Conservation (phyloP, 2,797 vertebrate species). For the Loriculus beryllinus region DNA sequence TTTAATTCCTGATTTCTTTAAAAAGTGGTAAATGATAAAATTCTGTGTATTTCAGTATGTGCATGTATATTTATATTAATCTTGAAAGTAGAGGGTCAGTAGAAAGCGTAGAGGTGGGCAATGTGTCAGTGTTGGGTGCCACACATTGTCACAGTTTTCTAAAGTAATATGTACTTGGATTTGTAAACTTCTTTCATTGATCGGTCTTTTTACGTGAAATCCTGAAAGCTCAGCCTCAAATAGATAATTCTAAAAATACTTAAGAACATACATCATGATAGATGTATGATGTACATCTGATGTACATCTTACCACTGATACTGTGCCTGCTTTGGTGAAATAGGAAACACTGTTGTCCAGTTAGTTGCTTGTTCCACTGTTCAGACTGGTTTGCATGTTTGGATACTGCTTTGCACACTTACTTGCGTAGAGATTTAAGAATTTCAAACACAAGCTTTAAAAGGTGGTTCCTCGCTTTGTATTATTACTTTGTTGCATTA, state of each 20-base stretch:
- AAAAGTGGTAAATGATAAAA: background rate
- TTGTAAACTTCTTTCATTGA: background rate
- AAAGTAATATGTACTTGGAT: background rate
- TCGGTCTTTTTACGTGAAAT: background rate
- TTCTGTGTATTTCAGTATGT: background rate
- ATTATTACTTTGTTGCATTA: background rate
- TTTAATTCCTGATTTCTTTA: background rate
- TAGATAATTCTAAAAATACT: background rate
- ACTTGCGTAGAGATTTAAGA: background rate
- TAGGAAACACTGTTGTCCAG: no score
- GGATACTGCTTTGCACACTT: background rate
- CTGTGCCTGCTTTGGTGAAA: background rate
- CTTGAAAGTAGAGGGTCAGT: background rate
- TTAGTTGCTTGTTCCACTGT: background rate
- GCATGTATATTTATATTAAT: background rate
- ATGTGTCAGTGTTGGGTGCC: background rate
- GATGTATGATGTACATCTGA: no score
- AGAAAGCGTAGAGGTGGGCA: fast-evolving
- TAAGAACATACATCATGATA: background rate
- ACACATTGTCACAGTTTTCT: background rate
- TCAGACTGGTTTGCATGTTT: background rate
- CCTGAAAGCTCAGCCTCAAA: background rate
- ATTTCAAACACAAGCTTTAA: background rate
- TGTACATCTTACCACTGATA: background rate
- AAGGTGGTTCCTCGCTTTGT: background rate